Percentiles rank a stretch among this genome's conserved stretches.
Evolutionary conservation across 2,113 vertebrate species (phyloP).

Genomic region (Sterrhoptilus dennistouni): DNA sequence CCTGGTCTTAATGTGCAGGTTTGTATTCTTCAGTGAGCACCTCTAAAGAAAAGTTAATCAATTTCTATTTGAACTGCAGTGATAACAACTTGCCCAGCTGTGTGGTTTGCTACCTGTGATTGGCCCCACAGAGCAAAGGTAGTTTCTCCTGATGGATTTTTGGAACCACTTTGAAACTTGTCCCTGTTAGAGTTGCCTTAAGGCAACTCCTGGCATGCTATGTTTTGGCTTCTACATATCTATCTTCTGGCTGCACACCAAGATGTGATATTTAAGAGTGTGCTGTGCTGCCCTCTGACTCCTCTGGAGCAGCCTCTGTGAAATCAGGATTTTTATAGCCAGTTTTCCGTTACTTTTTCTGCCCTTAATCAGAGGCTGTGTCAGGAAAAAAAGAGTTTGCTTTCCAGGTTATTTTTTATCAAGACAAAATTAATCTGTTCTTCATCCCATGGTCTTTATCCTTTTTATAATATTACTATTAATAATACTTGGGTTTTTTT

Average conservation of each 20-base stretch:
- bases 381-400: neutral
- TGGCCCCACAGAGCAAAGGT: neutral
- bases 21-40: neutral
- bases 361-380: neutral
- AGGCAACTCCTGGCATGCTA: neutral
- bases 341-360: neutral
- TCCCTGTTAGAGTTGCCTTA: neutral
- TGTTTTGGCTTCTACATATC: neutral
- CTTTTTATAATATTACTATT: neutral
- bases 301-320: neutral
- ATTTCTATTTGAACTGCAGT: neutral
- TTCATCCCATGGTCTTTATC: neutral
- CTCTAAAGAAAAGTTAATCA: neutral
- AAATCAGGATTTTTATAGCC: neutral
- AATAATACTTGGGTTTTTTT: neutral
- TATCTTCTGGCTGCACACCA: neutral
- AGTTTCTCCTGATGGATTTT: neutral
- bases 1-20: accelerated
- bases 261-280: neutral
- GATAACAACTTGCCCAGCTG: neutral
- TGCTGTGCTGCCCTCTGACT: neutral
- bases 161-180: neutral
- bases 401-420: neutral
- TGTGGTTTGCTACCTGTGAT: neutral
- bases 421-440: neutral